Evolutionary conservation across 2,797 vertebrate species (phyloP).

Genomic region (Halcyon badia): DNA sequence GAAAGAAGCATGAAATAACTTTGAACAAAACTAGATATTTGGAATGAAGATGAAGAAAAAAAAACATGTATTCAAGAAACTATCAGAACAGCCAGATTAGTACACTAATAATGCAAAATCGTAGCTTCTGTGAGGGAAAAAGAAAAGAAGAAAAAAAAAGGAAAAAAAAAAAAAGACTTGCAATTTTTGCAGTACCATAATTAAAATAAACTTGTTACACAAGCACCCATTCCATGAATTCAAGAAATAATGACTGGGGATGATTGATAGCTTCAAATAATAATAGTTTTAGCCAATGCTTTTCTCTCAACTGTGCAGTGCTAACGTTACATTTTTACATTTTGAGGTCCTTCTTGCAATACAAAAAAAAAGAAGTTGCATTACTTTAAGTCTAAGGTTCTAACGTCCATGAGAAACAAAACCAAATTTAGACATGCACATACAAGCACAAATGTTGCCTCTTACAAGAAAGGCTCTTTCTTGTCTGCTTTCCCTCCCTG

Average conservation of each 20-base stretch:
- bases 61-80: neutral
- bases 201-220: neutral
- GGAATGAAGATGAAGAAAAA: slow-evolving; percentile 16
- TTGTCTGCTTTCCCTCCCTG: neutral
- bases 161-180: neutral
- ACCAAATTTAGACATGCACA: neutral
- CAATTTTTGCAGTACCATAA: neutral
- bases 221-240: neutral
- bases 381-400: neutral
- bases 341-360: neutral
- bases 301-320: neutral
- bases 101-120: neutral
- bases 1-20: neutral
- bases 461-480: neutral
- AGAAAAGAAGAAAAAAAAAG: fast-evolving
- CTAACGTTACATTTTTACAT: neutral
- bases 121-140: neutral
- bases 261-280: neutral
- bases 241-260: neutral
- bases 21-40: neutral
- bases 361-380: neutral
- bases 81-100: neutral
- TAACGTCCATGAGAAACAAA: neutral
- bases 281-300: neutral
- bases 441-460: neutral